Evolutionary conservation across 92 coral and sea anemone species (phyloP), one percentile per base, ranked within the genome.

Genomic region (Bergia sp.): DNA sequence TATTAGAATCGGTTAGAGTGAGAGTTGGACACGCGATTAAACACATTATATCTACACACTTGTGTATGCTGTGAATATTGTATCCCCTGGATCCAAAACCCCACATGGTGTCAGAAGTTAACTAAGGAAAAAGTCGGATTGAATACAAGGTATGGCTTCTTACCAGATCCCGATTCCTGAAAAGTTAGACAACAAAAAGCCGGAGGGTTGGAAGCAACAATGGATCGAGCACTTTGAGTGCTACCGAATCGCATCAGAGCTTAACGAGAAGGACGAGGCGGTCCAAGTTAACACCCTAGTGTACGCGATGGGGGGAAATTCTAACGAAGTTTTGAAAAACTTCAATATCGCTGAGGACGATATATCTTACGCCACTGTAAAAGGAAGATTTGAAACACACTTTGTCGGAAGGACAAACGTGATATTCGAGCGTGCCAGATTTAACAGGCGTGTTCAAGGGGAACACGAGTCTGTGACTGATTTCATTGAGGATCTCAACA

Each of bases 191-290:
- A 50, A 67, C 12, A 89, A 89, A 39, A 89, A 89, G 65, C 88
- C 88, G 2, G 85, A 76, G 37, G 84, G 73, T 72, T 90, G 80
- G 86, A 91, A 29, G 29, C 29, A 29, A 87, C 75, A 55, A 15
- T 91, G 90, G 88, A 87, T 87, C 57, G 80, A 91, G 73, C 41
- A 88, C 16, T 85, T 85, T 77, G 79, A 82, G 43, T 88, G 90
- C 73, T 84, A 58, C 66, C 50, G 90, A 79, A 79, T 89, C 21
- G 65, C 80, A 4, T 23, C 91, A 38, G 90, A 41, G 81, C 88
- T 89, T 5, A 39, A 1, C 36, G 72, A 50, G 45, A 88, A 81
- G 41, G 65, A 75, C 12, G 76, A 73, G 8, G 74, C 57, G 18
- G 44, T 73, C 3, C 87, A 83, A 67, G 49, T 72, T 45, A 69